phyloP scores from a whole-genome alignment of 2,888 invertebrate species.

The Sphinx pinastri region DNA sequence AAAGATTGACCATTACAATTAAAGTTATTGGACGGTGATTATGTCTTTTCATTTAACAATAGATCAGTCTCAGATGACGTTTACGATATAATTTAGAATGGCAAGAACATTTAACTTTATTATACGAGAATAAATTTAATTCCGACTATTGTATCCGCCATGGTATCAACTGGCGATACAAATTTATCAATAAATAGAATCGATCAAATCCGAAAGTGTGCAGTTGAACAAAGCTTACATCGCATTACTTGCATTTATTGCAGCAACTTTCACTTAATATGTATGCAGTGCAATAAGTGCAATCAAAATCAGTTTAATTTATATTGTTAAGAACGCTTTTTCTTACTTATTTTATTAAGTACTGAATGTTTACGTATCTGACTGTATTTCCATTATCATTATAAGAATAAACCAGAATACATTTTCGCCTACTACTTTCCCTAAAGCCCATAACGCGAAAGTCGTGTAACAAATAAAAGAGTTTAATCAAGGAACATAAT shows the following conservation, averaged over 20 bases:
- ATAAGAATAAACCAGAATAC: background rate
- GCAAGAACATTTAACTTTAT: background rate
- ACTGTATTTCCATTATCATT: background rate
- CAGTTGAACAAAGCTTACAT: slow-evolving; percentile 17
- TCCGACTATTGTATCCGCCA: background rate
- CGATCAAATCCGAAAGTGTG: slow-evolving; percentile 21
- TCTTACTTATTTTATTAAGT: background rate
- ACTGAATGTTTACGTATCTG: background rate
- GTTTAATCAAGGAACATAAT: slow-evolving; percentile 69
- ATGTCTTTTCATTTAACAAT: background rate
- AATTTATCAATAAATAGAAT: slow-evolving; percentile 21
- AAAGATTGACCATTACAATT: too few relatives aligned
- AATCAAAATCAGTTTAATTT: slow-evolving; percentile 3
- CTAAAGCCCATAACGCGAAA: background rate
- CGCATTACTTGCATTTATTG: slow-evolving; percentile 24
- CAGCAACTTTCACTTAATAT: slow-evolving; percentile 15
- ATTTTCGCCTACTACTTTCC: background rate
- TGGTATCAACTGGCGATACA: slow-evolving; percentile 5
- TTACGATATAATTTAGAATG: background rate
- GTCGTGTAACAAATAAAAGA: slow-evolving; percentile 47
- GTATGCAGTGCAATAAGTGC: slow-evolving; percentile 7
- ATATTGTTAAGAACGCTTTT: background rate
- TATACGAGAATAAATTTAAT: background rate
- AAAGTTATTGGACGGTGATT: background rate
- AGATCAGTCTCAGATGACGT: background rate